A percentile compares a stretch with the other conserved stretches of the same genome.
These are phyloP conservation scores for Suncus etruscus DNA, from an alignment of 2,113 vertebrate genomes.

Conservation along the genomic window DNA sequence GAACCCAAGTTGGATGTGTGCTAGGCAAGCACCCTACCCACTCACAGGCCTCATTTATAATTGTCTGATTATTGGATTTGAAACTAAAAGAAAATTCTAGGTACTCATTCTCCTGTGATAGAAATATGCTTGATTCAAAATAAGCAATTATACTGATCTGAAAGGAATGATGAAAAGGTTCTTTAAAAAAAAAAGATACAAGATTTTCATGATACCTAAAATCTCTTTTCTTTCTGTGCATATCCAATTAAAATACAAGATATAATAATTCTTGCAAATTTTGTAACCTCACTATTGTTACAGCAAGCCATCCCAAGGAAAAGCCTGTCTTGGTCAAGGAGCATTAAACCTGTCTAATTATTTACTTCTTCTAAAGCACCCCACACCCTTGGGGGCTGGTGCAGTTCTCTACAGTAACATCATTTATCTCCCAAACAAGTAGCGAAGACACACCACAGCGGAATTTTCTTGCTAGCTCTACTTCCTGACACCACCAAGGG, in stretches of 20 bases:
- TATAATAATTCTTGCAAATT: conserved; percentile 61
- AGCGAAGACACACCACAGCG: conserved; percentile 7
- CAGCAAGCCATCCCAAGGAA: conserved; percentile 26
- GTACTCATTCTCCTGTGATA: background rate
- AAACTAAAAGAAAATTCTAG: conserved; percentile 45
- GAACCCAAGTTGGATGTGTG: too few relatives aligned
- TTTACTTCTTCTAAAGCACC: conserved; percentile 36
- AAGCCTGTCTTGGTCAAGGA: conserved; percentile 58
- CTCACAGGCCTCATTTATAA: too few relatives aligned
- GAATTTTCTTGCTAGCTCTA: conserved; percentile 57
- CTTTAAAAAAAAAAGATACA: conserved; percentile 13
- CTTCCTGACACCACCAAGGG: conserved; percentile 70
- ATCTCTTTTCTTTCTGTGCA: conserved; percentile 58
- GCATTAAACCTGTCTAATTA: conserved; percentile 52
- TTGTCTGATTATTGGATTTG: background rate
- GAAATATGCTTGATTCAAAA: conserved; percentile 30
- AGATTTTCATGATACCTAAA: conserved; percentile 18
- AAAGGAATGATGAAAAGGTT: background rate
- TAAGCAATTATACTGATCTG: conserved; percentile 20
- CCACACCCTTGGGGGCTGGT: conserved; percentile 18
- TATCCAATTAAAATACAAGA: conserved; percentile 59
- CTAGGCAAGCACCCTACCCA: too few relatives aligned
- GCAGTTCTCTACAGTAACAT: conserved; percentile 1
- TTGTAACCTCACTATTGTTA: conserved; percentile 21
- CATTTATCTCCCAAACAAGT: conserved; percentile 36